These are phyloP conservation scores for Pontoporia blainvillei DNA, from an alignment of 2,113 vertebrate species.

Conservation along the genomic window DNA sequence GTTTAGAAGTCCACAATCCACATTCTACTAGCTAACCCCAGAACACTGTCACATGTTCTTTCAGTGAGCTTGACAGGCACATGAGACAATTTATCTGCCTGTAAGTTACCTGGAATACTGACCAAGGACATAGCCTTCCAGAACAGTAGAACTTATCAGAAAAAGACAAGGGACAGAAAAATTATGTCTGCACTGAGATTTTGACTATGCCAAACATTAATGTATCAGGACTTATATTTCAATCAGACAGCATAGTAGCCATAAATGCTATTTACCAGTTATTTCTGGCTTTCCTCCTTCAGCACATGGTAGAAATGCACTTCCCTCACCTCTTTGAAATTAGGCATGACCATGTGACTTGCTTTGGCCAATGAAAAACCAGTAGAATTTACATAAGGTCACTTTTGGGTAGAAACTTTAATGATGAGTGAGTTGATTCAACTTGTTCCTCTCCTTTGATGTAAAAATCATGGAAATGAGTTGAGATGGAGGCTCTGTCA, in stretches of 20 bases:
- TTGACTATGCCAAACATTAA: background rate
- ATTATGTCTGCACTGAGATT: background rate
- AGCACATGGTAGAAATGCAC: background rate
- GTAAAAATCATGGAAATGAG: background rate
- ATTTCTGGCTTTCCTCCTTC: background rate
- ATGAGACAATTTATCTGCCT: background rate
- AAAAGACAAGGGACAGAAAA: background rate
- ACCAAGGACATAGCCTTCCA: background rate
- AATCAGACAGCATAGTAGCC: background rate
- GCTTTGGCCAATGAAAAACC: background rate
- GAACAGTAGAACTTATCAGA: background rate
- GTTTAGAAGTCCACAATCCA: background rate
- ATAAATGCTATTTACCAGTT: background rate
- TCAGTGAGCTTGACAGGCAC: background rate
- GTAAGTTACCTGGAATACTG: background rate
- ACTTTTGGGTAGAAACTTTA: background rate
- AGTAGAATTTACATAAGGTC: conserved; percentile 12
- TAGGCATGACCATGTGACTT: background rate
- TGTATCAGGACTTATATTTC: background rate
- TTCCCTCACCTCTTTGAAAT: background rate
- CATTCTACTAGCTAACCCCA: background rate
- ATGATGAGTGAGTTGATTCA: background rate
- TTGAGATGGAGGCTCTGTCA: background rate
- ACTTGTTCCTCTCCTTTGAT: background rate
- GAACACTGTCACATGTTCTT: background rate